Evolutionary conservation across 2,797 vertebrate genomes (phyloP).

Genomic region (Schizothorax lantsangensis): DNA sequence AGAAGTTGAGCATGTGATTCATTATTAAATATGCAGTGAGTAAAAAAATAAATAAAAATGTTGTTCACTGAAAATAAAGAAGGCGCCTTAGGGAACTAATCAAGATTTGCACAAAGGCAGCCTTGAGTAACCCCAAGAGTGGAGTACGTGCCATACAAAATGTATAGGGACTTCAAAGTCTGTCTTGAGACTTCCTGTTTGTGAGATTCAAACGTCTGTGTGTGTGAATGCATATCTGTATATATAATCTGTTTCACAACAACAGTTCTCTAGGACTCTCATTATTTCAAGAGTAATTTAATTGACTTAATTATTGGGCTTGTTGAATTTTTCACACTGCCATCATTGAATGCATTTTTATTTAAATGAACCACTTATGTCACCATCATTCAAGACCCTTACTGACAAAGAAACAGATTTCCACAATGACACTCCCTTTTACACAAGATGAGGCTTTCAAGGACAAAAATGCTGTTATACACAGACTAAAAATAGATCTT

Average conservation of each 20-base stretch:
- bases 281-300: slow-evolving; percentile 31
- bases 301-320: slow-evolving; percentile 34
- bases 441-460: slow-evolving; percentile 31
- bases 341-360: slow-evolving; percentile 1
- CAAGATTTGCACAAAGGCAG: slow-evolving; percentile 17
- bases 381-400: slow-evolving; percentile 13
- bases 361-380: slow-evolving; percentile 19
- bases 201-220: not conserved
- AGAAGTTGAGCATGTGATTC: not conserved
- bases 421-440: slow-evolving; percentile 35
- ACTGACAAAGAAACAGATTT: slow-evolving; percentile 21
- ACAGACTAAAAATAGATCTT: slow-evolving; percentile 32
- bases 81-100: slow-evolving; percentile 23
- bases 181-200: not conserved
- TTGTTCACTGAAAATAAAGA: not conserved
- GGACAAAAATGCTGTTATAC: not conserved
- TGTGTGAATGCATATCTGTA: not conserved
- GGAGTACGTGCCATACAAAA: not conserved
- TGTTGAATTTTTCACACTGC: slow-evolving; percentile 20
- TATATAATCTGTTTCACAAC: not conserved
- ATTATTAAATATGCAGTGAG: not conserved
- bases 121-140: not conserved
- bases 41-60: not conserved
- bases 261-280: not conserved
- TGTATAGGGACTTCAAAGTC: not conserved